Percentiles rank a stretch among this genome's conserved stretches.
These are phyloP conservation scores for Delphinus delphis DNA, from an alignment of 2,113 vertebrate genomes.

Conservation along the genomic window DNA sequence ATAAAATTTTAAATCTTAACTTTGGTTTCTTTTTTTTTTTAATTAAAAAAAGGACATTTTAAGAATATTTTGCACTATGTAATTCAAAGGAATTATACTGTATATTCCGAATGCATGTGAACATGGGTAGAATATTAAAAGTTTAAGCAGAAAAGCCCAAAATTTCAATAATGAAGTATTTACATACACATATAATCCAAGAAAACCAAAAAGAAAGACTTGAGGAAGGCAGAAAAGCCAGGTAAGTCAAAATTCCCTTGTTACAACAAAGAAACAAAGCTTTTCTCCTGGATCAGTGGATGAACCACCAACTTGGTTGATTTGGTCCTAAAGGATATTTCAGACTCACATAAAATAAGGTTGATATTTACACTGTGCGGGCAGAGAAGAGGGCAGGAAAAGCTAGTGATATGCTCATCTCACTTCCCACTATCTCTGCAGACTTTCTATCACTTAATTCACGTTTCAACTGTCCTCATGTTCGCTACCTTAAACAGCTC, in stretches of 20 bases:
- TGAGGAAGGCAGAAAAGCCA: not conserved
- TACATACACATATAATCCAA: not conserved
- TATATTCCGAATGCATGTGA: not conserved
- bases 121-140: not conserved
- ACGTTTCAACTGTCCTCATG: not conserved
- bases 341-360: not conserved
- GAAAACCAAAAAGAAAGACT: constrained; percentile 4
- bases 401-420: not conserved
- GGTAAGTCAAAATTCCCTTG: not conserved
- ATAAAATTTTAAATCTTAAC: not conserved
- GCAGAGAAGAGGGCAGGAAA: not conserved
- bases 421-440: not conserved
- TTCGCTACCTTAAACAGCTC: not conserved
- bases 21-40: not conserved
- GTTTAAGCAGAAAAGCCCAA: not conserved
- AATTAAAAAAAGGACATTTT: not conserved
- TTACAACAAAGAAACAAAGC: not conserved
- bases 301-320: not conserved
- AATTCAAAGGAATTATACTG: not conserved
- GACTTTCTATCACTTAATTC: not conserved
- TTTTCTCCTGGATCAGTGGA: not conserved
- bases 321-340: not conserved
- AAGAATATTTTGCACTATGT: not conserved
- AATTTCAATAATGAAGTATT: constrained; percentile 17
- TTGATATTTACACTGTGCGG: not conserved